Base-by-base conservation (phyloP, 1,140 invertebrate species). In the Drosophila ercepeae region DNA sequence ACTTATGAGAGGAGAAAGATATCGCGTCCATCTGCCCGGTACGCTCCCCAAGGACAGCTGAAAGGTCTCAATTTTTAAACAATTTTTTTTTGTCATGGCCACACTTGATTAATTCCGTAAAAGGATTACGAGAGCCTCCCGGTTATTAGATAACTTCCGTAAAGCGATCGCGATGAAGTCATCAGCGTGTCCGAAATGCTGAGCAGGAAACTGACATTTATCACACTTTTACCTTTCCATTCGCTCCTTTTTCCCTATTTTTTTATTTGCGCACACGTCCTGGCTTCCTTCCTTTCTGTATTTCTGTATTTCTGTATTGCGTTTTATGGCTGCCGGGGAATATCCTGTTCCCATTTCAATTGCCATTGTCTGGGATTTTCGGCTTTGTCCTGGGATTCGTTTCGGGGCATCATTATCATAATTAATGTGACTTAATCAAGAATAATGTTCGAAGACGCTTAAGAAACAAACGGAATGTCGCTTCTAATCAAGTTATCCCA, bases 351-450 rank as follows among this genome's bases (percentile, higher is more conserved):
- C 83, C 88, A 55, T 90, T 90, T 89, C 88, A 88, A 90, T 90
- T 90, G 88, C 88, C 57, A 51, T 74, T 55, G 59, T 57, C 52
- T 51, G 50, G 44, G 54, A 44, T 19, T 29, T 11, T 39, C 7
- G 55, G 64, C 69, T 52, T 53, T 79, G 59, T 57, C 21, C 39
- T 52, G 57, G 64, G 57, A 89, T 82, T 82, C 86, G 86, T 69
- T 69, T 49, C 84, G 70, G 59, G 68, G 59, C 88, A 89, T 90
- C 88, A 90, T 90, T 90, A 88, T 88, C 88, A 88, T 90, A 90
- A 90, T 90, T 90, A 90, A 90, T 89, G 88, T 88, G 88, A 79
- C 88, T 84, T 90, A 90, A 90, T 88, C 83, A 90, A 89, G 89
- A 90, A 88, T 79, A 90, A 90, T 90, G 88, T 90, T 59, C 58